A percentile compares a stretch with the other conserved stretches of the same genome.
Evolutionary conservation across 2,113 vertebrate species (phyloP).

Genomic region (Semicossyphus pulcher): DNA sequence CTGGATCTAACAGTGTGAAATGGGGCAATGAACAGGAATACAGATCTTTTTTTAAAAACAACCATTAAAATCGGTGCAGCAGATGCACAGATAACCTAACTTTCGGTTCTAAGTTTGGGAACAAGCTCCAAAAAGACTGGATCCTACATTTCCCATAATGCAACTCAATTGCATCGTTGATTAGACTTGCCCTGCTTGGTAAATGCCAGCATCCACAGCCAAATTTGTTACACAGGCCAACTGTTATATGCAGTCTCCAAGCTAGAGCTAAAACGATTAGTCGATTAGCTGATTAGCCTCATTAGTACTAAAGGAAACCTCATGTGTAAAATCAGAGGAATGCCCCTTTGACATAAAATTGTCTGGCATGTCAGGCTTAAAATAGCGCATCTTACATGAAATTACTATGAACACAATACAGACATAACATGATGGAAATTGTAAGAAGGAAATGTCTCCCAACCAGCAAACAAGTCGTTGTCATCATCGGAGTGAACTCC

Average conservation of each 20-base stretch:
- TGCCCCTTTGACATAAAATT: background rate
- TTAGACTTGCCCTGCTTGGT: background rate
- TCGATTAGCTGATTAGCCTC: background rate
- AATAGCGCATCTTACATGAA: background rate
- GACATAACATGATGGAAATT: too few relatives aligned
- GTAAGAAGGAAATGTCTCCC: background rate
- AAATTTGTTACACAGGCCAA: background rate
- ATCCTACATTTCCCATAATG: background rate
- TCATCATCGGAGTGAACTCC: slow-evolving; percentile 90
- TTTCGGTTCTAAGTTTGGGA: background rate
- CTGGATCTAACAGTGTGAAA: too few relatives aligned
- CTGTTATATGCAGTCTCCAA: background rate
- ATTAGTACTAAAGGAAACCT: background rate
- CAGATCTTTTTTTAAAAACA: too few relatives aligned
- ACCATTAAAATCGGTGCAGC: too few relatives aligned
- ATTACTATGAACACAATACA: too few relatives aligned
- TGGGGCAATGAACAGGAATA: background rate
- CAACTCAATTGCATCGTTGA: background rate
- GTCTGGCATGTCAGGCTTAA: background rate
- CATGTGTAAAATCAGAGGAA: background rate
- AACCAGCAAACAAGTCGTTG: slow-evolving; percentile 93
- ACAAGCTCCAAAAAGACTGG: background rate
- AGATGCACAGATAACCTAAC: background rate
- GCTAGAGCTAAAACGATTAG: background rate
- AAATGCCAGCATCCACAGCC: background rate